Evolutionary conservation across 2,797 vertebrate genomes (phyloP).

Genomic region (Hemibagrus guttatus): DNA sequence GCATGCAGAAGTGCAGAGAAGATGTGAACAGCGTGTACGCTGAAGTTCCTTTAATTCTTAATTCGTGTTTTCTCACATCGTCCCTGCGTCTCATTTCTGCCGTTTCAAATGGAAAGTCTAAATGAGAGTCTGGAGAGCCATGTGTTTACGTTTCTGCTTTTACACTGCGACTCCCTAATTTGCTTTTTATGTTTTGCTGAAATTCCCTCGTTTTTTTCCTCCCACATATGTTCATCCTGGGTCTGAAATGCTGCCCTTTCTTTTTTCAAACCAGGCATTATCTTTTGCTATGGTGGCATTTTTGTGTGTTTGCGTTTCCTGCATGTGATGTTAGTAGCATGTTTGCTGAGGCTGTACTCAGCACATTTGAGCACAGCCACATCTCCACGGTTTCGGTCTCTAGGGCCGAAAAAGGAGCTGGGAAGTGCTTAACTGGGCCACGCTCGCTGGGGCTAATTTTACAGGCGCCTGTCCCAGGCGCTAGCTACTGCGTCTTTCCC

Average conservation of each 20-base stretch:
- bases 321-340: slow-evolving; percentile 31
- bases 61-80: slow-evolving; percentile 37
- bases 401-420: slow-evolving; percentile 67
- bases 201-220: neutral
- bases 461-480: slow-evolving; percentile 70
- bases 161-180: slow-evolving; percentile 19
- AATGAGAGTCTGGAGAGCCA: slow-evolving; percentile 37
- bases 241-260: slow-evolving; percentile 17
- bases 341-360: slow-evolving; percentile 50
- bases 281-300: slow-evolving; percentile 35
- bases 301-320: slow-evolving; percentile 47
- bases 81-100: slow-evolving; percentile 4
- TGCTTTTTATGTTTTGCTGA: slow-evolving; percentile 9
- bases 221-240: slow-evolving; percentile 1
- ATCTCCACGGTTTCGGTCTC: slow-evolving; percentile 72
- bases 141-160: slow-evolving; percentile 35
- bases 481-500: slow-evolving; percentile 64
- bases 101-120: slow-evolving; percentile 28
- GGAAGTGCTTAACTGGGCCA: slow-evolving; percentile 75
- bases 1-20: slow-evolving; percentile 45
- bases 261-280: slow-evolving; percentile 34
- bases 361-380: slow-evolving; percentile 60
- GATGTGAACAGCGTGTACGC: slow-evolving; percentile 39
- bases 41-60: slow-evolving; percentile 23
- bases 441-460: slow-evolving; percentile 76